Evolutionary conservation across 2,797 vertebrate genomes (phyloP).

Genomic region (Babyrousa celebensis): DNA sequence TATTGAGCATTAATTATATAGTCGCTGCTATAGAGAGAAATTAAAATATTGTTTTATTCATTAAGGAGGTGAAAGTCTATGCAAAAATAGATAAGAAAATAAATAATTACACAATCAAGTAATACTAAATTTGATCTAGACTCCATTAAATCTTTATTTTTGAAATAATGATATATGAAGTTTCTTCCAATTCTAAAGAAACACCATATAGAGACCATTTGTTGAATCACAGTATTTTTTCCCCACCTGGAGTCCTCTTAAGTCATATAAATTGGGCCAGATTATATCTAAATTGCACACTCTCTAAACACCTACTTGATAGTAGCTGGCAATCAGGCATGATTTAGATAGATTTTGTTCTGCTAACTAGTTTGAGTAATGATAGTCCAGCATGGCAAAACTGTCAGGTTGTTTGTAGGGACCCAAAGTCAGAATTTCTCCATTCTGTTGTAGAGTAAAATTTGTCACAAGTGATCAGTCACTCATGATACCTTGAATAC

Average conservation of each 20-base stretch:
- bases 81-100: neutral
- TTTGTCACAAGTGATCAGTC: neutral
- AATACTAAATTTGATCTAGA: conserved; percentile 6
- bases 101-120: neutral
- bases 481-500: neutral
- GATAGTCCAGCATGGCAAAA: neutral
- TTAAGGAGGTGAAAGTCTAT: neutral
- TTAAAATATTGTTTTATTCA: neutral
- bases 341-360: neutral
- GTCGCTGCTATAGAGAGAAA: neutral
- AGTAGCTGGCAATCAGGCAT: neutral
- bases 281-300: neutral
- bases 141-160: neutral
- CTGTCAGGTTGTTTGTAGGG: neutral
- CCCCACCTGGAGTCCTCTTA: neutral
- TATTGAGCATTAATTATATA: neutral
- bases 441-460: neutral
- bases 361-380: neutral
- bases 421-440: neutral
- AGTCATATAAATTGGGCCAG: neutral
- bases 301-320: neutral
- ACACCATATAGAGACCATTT: neutral
- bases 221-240: neutral
- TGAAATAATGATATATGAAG: neutral
- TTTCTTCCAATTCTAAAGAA: neutral